Conservation (phyloP, 2,888 invertebrate genomes). For the Mimachlamys varia region DNA sequence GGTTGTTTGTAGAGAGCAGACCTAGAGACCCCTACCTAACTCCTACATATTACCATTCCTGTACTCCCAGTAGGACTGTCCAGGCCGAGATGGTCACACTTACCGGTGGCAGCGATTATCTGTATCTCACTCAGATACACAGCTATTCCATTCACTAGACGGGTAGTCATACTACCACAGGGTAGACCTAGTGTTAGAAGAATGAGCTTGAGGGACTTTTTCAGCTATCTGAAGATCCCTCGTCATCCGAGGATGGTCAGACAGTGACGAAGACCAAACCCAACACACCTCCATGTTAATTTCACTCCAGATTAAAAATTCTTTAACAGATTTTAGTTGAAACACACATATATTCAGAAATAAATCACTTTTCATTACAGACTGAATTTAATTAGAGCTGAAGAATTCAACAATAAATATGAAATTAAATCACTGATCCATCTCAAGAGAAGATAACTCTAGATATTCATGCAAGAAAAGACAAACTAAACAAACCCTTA, state of each 20-base stretch:
- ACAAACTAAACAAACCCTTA: too few species aligned
- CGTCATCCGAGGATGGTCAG: neutral
- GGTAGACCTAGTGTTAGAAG: neutral
- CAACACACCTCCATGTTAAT: too few species aligned
- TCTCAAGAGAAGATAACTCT: neutral
- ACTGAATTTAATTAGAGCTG: too few species aligned
- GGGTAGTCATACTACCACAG: neutral
- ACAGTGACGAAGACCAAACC: neutral
- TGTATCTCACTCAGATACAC: neutral
- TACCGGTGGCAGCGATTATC: neutral
- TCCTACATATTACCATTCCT: neutral
- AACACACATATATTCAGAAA: too few species aligned
- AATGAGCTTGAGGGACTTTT: neutral
- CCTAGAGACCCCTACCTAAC: neutral
- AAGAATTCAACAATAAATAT: too few species aligned
- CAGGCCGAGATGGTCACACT: neutral
- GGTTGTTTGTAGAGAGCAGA: neutral
- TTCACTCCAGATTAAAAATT: too few species aligned
- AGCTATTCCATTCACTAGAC: neutral
- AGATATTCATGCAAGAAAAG: neutral
- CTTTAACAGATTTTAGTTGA: too few species aligned
- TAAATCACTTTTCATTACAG: too few species aligned
- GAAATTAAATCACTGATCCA: too few species aligned
- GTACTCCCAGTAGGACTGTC: neutral
- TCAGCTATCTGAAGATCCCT: neutral